Evolutionary conservation across 53 echinoderm and acorn worm genomes (phyloP).

Genomic region (Antedon mediterranea): DNA sequence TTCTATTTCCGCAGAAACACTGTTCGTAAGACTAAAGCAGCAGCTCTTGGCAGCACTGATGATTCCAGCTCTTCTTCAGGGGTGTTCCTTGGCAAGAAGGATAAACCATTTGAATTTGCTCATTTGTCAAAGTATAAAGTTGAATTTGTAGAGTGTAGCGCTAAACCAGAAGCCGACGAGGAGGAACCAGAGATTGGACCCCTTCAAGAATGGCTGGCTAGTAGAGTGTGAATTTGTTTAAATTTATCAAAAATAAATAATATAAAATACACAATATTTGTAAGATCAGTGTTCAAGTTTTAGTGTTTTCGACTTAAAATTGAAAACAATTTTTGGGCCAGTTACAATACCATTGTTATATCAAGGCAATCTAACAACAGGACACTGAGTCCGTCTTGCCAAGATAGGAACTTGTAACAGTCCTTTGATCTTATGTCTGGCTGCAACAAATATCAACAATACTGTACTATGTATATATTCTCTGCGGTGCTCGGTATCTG

Average conservation of each 20-base stretch:
- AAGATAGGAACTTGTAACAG: too few relatives aligned
- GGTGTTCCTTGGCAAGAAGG: constrained; percentile 54
- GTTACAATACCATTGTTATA: too few relatives aligned
- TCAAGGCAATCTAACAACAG: too few relatives aligned
- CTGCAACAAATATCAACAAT: too few relatives aligned
- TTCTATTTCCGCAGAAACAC: constrained; percentile 42
- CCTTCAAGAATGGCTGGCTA: constrained; percentile 48
- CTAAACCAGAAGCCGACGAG: constrained; percentile 24
- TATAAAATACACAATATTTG: too few relatives aligned
- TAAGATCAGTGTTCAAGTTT: too few relatives aligned
- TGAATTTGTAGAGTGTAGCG: constrained; percentile 71
- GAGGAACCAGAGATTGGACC: constrained; percentile 32
- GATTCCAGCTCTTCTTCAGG: constrained; percentile 25
- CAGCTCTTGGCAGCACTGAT: constrained; percentile 58
- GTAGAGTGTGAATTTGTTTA: background rate
- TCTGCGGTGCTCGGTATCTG: too few relatives aligned
- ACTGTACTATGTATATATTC: too few relatives aligned
- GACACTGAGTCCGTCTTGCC: too few relatives aligned
- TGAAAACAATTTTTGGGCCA: too few relatives aligned
- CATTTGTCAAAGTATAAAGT: constrained; percentile 48
- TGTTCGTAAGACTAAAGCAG: constrained; percentile 55
- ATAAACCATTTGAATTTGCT: constrained; percentile 76
- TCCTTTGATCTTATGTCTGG: too few relatives aligned
- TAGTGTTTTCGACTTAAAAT: too few relatives aligned
- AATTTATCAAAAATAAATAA: constrained; percentile 9